Conservation (phyloP, 2,797 vertebrate species). For the Gephyroberyx darwinii region DNA sequence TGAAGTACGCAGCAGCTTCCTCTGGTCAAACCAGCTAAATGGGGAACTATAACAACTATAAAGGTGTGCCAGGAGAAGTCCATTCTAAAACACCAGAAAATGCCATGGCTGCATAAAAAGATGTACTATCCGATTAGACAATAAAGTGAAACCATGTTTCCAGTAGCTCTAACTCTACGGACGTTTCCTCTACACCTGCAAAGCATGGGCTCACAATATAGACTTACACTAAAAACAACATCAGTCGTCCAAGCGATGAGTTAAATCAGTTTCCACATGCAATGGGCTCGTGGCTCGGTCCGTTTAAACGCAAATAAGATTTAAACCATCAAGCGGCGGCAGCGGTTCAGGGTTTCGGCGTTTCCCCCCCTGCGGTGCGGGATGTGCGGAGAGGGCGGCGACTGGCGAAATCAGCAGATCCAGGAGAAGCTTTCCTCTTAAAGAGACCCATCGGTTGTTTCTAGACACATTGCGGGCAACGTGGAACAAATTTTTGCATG, state of each 20-base stretch:
- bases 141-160: constrained; percentile 11
- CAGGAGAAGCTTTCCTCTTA: constrained; percentile 55
- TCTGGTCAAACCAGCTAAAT: constrained; percentile 13
- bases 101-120: constrained; percentile 50
- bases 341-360: constrained; percentile 9
- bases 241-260: background rate
- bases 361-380: constrained; percentile 16
- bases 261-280: background rate
- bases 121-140: constrained; percentile 31
- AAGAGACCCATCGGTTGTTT: constrained; percentile 57
- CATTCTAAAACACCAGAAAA: constrained; percentile 26
- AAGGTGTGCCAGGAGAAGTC: constrained; percentile 19
- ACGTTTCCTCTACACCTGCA: constrained; percentile 39
- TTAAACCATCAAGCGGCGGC: background rate
- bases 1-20: constrained; percentile 23
- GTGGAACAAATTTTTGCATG: background rate
- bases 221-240: background rate
- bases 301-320: background rate
- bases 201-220: constrained; percentile 17
- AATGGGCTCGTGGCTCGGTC: background rate
- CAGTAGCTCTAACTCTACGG: background rate
- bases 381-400: constrained; percentile 32
- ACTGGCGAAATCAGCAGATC: constrained; percentile 66
- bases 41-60: constrained; percentile 3
- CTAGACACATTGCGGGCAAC: background rate